phyloP scores from a whole-genome alignment of 2,113 vertebrate genomes.

The Cryptomyrus ogoouensis region DNA sequence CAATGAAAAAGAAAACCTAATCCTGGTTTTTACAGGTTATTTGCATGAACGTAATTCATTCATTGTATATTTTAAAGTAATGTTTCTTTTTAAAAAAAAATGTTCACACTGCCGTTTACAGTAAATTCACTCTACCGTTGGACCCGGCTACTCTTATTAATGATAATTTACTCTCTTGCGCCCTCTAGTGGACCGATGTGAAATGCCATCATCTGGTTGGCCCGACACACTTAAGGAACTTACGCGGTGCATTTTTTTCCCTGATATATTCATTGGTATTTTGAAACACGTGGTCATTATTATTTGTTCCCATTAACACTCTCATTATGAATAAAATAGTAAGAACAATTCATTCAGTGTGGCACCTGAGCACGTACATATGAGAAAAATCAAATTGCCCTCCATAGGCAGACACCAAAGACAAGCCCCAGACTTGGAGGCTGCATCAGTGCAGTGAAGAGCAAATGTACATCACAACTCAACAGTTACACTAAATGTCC shows the following conservation, averaged over 20 bases:
- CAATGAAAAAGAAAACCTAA: background rate
- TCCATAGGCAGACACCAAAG: background rate
- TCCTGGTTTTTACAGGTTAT: background rate
- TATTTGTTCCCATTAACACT: background rate
- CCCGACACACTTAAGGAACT: background rate
- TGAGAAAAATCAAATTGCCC: background rate
- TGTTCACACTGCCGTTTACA: background rate
- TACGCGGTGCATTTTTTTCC: background rate
- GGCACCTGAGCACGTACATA: background rate
- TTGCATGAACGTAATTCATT: background rate
- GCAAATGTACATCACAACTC: background rate
- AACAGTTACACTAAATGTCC: background rate
- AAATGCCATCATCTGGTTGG: background rate
- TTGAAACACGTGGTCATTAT: background rate
- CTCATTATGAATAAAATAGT: background rate
- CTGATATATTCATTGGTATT: background rate
- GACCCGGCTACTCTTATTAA: background rate
- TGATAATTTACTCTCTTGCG: constrained; percentile 15
- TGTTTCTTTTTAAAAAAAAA: background rate
- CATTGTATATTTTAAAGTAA: background rate
- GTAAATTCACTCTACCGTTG: background rate
- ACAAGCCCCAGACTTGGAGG: background rate
- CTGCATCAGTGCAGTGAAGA: background rate
- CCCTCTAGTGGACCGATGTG: constrained; percentile 9
- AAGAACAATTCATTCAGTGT: background rate